Evolutionary conservation across 92 coral and sea anemone species (phyloP), one percentile per base, ranked within the genome.

Genomic region (Montipora capitata): DNA sequence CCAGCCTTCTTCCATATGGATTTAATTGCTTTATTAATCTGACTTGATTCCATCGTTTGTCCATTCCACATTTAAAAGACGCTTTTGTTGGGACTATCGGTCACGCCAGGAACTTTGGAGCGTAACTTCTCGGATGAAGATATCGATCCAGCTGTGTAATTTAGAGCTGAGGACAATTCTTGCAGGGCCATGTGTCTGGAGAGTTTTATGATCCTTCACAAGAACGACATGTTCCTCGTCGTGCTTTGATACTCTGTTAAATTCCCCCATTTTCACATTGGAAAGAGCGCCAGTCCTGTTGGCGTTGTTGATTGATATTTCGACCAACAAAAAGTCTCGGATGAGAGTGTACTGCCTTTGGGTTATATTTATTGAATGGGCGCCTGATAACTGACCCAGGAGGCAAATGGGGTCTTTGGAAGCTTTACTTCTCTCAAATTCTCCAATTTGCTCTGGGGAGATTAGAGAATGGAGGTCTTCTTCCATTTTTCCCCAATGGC

Each of bases 401-500:
- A 87, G 40, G 44, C 72, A 87, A 10, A 86, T 74, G 2, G 85
- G 84, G 63, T 87, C 81, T 64, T 92, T 77, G 10, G 94, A 82
- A n/a, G 89, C 94, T 71, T 77, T 64, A 72, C 94, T 85, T 38
- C 44, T 82, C 65, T 90, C 89, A 71, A 93, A 90, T 13, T 71
- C 59, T 4, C 35, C 40, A 48, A 90, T 87, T 45, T 78, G 65
- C 13, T 79, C 81, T 38, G 76, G 92, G 12, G 89, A 56, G 44
- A 90, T 82, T 18, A 86, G 40, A 18, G 81, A 44, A 15, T 38
- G 27, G 12, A 45, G 51, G 51, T 45, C 51, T 45, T 45, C 89
- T 48, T 87, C 91, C 88, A 93, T 85, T 58, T 93, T 93, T 61
- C 85, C 84, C 96, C 94, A 90, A n/a, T 88, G 77, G n/a, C 87